Base-by-base conservation (phyloP, 2,797 vertebrate genomes). In the Etheostoma perlongum region DNA sequence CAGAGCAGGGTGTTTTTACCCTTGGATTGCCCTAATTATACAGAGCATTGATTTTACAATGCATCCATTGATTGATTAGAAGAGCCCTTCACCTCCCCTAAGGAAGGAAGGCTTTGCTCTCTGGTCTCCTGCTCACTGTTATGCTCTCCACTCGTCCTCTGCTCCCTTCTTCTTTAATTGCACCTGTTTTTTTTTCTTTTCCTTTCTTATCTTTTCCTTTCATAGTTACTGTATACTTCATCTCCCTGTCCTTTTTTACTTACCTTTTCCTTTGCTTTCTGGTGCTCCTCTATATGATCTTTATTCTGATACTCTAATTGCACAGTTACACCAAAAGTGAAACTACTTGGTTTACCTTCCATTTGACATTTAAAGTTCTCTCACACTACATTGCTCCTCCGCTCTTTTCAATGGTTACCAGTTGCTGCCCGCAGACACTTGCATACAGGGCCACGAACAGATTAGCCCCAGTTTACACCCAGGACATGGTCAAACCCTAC, bases 21-120 rank as follows among this genome's bases (percentile, higher is more conserved):
- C 96, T 97, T 97, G 96, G 94, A 96, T 96, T 96, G 96, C 95
- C 96, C 96, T 97, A 96, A 97, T 97, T 97, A 97, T 97, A 96
- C 96, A 97, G 92, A 89, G 92, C 96, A 97, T 97, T 97, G 97
- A 97, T 97, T 97, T 97, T 97, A 96, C 96, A 96, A 95, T 96
- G 95, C 94, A 91, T 95, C 92, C 96, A 95, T 96, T 94, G 94
- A 97, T 96, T 97, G 96, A 97, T 97, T 96, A 95, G 93, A 89
- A 83, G 92, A 93, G 93, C 90, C 89, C 92, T 91, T 94, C 93
- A 94, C 94, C 95, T 93, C 94, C 85, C 78, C 77, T 16, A 83
- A 95, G 95, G 95, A 96, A 96, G 91, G 60, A 83, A 66, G 75
- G 71, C 76, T 70, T 79, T 10, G 33, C 77, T 86, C 78, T 76